Base-by-base conservation (phyloP, 2,888 invertebrate species). In the Stegana nigrithorax region DNA sequence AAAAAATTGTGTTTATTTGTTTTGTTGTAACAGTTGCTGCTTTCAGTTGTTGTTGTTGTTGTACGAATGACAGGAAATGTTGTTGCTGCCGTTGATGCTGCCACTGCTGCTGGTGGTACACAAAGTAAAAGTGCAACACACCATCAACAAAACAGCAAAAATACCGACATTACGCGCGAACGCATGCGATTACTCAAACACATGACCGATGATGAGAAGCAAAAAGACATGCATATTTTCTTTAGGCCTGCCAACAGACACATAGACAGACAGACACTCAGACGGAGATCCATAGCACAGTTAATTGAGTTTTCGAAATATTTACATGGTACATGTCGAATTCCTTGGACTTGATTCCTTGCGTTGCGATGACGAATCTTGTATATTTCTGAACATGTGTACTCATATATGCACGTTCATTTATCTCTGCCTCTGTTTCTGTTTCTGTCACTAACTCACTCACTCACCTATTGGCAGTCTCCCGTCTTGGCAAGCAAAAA, bases 1-100 rank as follows among this genome's bases (percentile, higher is more conserved):
- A 75, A 71, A 71, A 68, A 77, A 77, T 71, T 67, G 65, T 75
- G 71, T 73, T 63, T 75, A 74, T 74, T 77, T 73, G 68, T 68
- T 64, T 57, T 59, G n/a, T n/a, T n/a, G n/a, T n/a, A n/a, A 63
- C 65, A 68, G 64, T 66, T 66, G 62, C 50, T 58, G 51, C 62
- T 29, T 62, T 42, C 14, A 14, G 59, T 36, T 69, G 61, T 45
- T 62, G 61, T 42, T 57, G 57, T 58, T 69, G 62, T 19, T 27
- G 47, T 57, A 14, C 10, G 51, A 51, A 51, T 51, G 51, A 59
- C 62, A 62, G 62, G 62, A 62, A 62, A 62, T 25, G 44, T 64
- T 42, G 53, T 23, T 64, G 63, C 61, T 60, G 67, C 59, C 6
- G 57, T 39, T 51, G 47, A 6, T 29, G 29, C 36, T 25, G 44